These are phyloP conservation scores for Laspeyria flexula DNA, from an alignment of 2,888 invertebrate genomes.

Conservation along the genomic window DNA sequence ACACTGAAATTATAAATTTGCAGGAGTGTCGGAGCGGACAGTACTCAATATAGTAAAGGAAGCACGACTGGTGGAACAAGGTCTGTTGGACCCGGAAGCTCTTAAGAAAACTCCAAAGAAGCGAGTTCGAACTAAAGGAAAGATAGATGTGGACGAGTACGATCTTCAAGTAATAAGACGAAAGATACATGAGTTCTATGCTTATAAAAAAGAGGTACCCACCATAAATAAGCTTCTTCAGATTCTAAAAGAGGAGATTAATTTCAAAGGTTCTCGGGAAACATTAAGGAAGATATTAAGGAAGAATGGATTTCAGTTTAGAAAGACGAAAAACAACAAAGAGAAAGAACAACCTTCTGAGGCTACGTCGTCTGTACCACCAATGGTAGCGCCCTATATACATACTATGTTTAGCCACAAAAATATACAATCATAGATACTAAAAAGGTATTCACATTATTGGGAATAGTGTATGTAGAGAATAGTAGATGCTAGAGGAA, in stretches of 20 bases:
- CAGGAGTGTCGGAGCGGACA: conserved; percentile 79
- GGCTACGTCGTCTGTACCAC: conserved; percentile 65
- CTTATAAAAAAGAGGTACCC: conserved; percentile 80
- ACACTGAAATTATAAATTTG: too few species aligned
- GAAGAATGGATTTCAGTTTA: conserved; percentile 80
- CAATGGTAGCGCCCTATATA: conserved; percentile 76
- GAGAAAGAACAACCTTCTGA: conserved; percentile 71
- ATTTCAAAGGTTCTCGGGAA: conserved; percentile 79
- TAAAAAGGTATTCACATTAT: too few species aligned
- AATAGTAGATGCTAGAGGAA: too few species aligned
- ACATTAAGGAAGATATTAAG: conserved; percentile 76
- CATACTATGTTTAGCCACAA: conserved; percentile 80
- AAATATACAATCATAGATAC: conserved; percentile 67
- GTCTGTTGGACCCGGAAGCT: conserved; percentile 75
- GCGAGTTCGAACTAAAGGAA: conserved; percentile 76
- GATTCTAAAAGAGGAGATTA: conserved; percentile 77
- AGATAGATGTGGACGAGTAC: conserved; percentile 79
- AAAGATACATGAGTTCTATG: conserved; percentile 81
- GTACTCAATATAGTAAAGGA: conserved; percentile 79
- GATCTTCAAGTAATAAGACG: conserved; percentile 77
- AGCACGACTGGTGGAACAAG: conserved; percentile 78
- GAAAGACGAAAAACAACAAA: conserved; percentile 78
- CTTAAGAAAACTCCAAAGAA: conserved; percentile 77
- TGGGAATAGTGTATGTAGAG: too few species aligned
- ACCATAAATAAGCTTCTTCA: conserved; percentile 78